Conservation (phyloP, 2,888 invertebrate species). For the Apodemia mormo region DNA sequence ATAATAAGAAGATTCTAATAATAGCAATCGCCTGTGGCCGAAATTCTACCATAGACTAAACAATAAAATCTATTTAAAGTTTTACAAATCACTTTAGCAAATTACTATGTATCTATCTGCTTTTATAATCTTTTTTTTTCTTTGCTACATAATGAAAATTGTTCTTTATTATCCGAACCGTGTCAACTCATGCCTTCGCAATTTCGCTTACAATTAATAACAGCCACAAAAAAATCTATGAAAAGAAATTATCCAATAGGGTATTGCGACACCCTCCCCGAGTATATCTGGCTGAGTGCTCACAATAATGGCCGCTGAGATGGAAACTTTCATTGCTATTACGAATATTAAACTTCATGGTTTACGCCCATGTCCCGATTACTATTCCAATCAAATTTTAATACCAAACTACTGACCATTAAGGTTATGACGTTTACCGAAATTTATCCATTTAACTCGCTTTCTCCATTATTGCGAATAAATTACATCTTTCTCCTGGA, state of each 20-base stretch:
- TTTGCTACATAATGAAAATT: no score
- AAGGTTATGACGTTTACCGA: conserved; percentile 12
- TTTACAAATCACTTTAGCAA: no score
- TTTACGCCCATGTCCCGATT: conserved; percentile 27
- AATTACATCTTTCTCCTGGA: background rate
- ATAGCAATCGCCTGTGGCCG: no score
- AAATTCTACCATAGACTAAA: no score
- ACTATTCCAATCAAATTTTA: conserved; percentile 22
- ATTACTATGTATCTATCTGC: no score
- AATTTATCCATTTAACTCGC: conserved; percentile 9
- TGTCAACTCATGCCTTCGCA: no score
- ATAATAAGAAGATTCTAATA: no score
- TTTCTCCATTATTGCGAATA: background rate
- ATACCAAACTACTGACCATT: conserved; percentile 7
- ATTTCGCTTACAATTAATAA: background rate
- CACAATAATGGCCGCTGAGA: conserved; percentile 26
- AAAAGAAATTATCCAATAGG: background rate
- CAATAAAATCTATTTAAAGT: no score
- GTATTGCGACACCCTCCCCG: background rate
- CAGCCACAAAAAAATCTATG: background rate
- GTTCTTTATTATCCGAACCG: no score
- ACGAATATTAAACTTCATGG: conserved; percentile 32
- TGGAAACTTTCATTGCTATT: conserved; percentile 29
- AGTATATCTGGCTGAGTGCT: conserved; percentile 20
- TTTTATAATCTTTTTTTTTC: no score